phyloP scores from a whole-genome alignment of 2,113 vertebrate genomes.

The Danionella cerebrum region DNA sequence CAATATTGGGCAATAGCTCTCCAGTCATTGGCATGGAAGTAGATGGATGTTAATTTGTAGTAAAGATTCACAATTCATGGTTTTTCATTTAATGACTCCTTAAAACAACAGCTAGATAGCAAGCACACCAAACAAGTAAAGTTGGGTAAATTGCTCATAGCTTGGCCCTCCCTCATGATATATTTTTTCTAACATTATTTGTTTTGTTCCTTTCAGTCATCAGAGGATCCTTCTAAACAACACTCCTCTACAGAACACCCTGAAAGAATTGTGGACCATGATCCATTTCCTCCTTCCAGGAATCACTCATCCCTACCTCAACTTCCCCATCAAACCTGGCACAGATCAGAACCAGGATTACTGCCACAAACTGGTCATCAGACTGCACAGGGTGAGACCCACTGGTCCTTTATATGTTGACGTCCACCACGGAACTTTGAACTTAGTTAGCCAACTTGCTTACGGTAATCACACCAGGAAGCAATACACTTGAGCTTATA shows the following conservation, averaged over 20 bases:
- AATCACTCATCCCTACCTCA: constrained; percentile 77
- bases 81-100: too few species aligned
- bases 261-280: constrained; percentile 90
- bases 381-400: constrained; percentile 77
- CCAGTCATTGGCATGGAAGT: too few species aligned
- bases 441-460: background rate
- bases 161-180: too few species aligned
- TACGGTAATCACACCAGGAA: too few species aligned
- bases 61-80: too few species aligned
- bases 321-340: constrained; percentile 82
- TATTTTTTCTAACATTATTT: background rate
- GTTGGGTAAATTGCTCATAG: too few species aligned
- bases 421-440: background rate
- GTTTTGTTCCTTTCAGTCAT: constrained; percentile 59
- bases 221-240: constrained; percentile 84
- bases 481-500: too few species aligned
- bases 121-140: too few species aligned
- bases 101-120: too few species aligned
- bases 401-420: background rate
- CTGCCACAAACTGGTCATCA: constrained; percentile 88
- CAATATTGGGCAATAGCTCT: too few species aligned
- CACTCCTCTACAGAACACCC: constrained; percentile 82
- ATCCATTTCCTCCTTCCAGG: constrained; percentile 87
- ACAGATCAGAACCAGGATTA: constrained; percentile 91
- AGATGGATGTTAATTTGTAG: too few species aligned